phyloP scores from a whole-genome alignment of 2,888 invertebrate genomes.

The Dryadula phaetusa region DNA sequence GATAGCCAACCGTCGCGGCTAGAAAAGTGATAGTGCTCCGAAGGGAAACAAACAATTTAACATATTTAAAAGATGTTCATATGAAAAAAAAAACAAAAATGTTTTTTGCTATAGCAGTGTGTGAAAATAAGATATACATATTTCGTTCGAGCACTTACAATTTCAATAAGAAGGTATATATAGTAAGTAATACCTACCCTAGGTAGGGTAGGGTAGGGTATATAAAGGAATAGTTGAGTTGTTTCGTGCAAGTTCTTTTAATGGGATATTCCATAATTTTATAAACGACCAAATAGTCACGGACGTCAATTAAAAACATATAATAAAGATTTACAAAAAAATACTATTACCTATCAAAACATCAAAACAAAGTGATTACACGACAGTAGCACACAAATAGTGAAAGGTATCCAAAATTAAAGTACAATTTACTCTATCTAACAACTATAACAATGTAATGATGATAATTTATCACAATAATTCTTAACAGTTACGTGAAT shows the following conservation, averaged over 20 bases:
- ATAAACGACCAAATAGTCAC: not conserved
- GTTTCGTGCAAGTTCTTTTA: too few relatives aligned
- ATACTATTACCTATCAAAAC: not conserved
- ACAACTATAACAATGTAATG: conserved; percentile 36
- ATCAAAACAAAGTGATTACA: conserved; percentile 22
- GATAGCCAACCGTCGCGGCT: not conserved
- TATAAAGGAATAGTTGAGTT: too few relatives aligned
- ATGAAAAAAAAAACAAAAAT: too few relatives aligned
- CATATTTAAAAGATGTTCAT: not conserved
- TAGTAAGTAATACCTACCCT: too few relatives aligned
- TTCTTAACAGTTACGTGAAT: not conserved
- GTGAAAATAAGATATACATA: too few relatives aligned
- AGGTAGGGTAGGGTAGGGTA: too few relatives aligned
- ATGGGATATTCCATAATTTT: not conserved
- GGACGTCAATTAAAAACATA: not conserved
- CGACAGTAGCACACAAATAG: conserved; percentile 14
- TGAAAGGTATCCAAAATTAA: conserved; percentile 35
- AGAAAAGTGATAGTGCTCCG: not conserved
- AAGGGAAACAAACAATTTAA: not conserved
- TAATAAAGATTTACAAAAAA: not conserved
- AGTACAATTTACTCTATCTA: conserved; percentile 24
- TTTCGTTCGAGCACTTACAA: not conserved
- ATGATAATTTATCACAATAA: conserved; percentile 33
- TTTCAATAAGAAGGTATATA: too few relatives aligned
- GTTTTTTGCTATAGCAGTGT: too few relatives aligned